Conservation (phyloP, 2,113 vertebrate genomes). For the Seriola rivoliana region DNA sequence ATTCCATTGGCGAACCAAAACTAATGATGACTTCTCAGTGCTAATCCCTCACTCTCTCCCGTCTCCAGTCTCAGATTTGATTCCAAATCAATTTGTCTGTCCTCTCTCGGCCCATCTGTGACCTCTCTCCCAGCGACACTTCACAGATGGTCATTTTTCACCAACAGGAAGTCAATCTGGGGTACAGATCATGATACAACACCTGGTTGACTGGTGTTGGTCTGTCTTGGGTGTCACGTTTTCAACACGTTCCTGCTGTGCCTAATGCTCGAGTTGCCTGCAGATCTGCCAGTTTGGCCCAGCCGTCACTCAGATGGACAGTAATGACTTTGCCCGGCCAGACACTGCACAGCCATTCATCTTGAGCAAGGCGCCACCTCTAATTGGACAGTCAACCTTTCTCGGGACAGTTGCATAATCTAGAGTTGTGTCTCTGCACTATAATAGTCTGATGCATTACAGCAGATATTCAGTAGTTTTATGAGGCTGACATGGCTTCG, state of each 20-base stretch:
- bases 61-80: conserved; percentile 13
- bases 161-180: conserved; percentile 59
- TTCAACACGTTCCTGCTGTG: conserved; percentile 53
- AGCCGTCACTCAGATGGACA: conserved; percentile 60
- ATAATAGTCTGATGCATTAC: conserved; percentile 10
- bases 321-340: conserved; percentile 37
- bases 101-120: conserved; percentile 23
- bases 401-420: not conserved
- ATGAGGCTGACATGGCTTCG: not conserved
- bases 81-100: conserved; percentile 17
- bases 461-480: conserved; percentile 2
- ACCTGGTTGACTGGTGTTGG: conserved; percentile 26
- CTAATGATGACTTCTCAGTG: not conserved
- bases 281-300: conserved; percentile 51
- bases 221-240: conserved; percentile 48
- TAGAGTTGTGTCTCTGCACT: not conserved
- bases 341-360: conserved; percentile 34
- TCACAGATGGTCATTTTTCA: conserved; percentile 72
- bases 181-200: conserved; percentile 63
- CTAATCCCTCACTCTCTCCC: conserved; percentile 11
- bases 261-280: conserved; percentile 39
- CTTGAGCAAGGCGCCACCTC: conserved; percentile 12
- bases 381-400: conserved; percentile 50
- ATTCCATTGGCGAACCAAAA: conserved; percentile 35
- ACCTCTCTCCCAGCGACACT: conserved; percentile 44